These are phyloP conservation scores for Procavia capensis DNA, from an alignment of 2,113 vertebrate genomes.

Conservation along the genomic window DNA sequence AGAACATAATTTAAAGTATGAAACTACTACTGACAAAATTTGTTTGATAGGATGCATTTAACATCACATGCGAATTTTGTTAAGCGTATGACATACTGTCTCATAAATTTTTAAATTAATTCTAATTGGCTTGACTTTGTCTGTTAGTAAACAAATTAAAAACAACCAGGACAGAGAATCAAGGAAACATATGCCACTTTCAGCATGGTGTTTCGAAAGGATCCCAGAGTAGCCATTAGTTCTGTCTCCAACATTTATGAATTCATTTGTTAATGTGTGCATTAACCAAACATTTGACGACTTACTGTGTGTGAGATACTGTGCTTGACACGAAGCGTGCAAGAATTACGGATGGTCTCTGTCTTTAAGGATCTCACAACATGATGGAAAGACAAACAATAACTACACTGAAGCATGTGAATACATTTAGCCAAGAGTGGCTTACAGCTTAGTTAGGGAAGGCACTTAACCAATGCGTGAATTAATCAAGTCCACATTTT, in stretches of 20 bases:
- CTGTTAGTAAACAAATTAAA: neutral
- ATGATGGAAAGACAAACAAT: neutral
- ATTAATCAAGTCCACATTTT: neutral
- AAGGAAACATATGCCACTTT: neutral
- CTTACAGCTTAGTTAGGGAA: neutral
- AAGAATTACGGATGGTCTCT: neutral
- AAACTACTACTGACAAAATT: neutral
- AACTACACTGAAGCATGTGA: neutral
- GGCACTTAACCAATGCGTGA: neutral
- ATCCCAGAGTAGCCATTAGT: neutral
- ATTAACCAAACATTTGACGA: neutral
- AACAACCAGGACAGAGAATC: neutral
- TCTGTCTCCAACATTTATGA: neutral
- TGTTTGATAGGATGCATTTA: neutral
- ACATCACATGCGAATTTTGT: neutral
- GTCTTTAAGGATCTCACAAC: neutral
- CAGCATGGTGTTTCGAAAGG: neutral
- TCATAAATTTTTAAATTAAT: slow-evolving; percentile 38
- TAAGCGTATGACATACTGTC: neutral
- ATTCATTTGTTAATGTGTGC: neutral
- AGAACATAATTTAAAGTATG: neutral
- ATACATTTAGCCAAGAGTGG: neutral
- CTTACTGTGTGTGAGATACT: neutral
- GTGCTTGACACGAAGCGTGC: neutral
- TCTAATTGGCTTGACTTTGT: neutral